phyloP scores from a whole-genome alignment of 2,888 invertebrate genomes.

The Cepaea hortensis region DNA sequence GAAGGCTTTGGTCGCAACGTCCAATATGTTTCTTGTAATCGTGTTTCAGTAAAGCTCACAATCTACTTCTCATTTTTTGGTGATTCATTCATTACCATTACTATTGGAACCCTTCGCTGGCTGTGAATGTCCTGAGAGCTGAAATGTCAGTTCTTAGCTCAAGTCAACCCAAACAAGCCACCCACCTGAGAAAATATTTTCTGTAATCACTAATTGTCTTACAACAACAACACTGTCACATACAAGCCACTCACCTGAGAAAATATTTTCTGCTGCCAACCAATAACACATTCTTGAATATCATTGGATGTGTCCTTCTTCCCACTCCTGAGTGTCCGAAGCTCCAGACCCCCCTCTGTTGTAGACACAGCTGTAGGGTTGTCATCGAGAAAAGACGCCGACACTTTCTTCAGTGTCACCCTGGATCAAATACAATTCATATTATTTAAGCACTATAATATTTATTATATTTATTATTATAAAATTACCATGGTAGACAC shows the following conservation, averaged over 20 bases:
- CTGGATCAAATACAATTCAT: background rate
- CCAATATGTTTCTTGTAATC: too few relatives aligned
- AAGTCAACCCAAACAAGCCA: background rate
- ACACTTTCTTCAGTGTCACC: conserved; percentile 44
- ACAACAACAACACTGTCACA: background rate
- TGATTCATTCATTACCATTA: too few relatives aligned
- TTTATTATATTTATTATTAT: too few relatives aligned
- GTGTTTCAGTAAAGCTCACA: too few relatives aligned
- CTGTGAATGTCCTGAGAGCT: too few relatives aligned
- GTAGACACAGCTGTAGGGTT: background rate
- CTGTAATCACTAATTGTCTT: conserved; percentile 49
- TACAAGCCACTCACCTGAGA: conserved; percentile 62
- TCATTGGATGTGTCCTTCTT: conserved; percentile 38
- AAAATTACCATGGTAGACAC: too few relatives aligned
- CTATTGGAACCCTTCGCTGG: too few relatives aligned
- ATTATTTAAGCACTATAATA: too few relatives aligned
- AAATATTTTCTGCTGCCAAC: conserved; percentile 75
- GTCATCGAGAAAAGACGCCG: conserved; percentile 42
- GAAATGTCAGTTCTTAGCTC: too few relatives aligned
- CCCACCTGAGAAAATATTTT: conserved; percentile 73
- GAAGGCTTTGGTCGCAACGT: too few relatives aligned
- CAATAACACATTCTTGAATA: conserved; percentile 55
- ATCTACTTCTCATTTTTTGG: too few relatives aligned
- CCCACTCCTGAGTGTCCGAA: conserved; percentile 24
- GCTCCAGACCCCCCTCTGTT: conserved; percentile 37